A percentile compares a stretch with the other conserved stretches of the same genome.
Conservation (phyloP, 92 coral and sea anemone genomes). For the Blastomussa wellsi region DNA sequence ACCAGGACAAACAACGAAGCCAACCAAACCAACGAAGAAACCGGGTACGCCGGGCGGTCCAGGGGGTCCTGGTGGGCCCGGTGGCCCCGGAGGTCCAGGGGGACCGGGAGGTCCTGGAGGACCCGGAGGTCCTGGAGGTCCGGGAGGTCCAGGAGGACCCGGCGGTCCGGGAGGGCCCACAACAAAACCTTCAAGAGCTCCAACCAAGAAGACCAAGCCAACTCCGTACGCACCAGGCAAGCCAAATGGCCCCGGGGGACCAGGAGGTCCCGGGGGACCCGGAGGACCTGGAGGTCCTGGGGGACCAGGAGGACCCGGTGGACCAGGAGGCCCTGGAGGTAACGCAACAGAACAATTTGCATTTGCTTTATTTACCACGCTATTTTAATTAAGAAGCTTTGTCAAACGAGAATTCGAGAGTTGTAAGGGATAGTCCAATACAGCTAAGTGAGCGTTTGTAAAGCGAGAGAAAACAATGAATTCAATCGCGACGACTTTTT, state of each 20-base stretch:
- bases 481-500: too few relatives aligned
- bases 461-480: too few relatives aligned
- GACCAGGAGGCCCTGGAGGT: slow-evolving; percentile 78
- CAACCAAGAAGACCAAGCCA: slow-evolving; percentile 45
- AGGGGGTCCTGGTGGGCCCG: slow-evolving; percentile 71
- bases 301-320: slow-evolving; percentile 79
- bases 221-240: slow-evolving; percentile 60
- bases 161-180: slow-evolving; percentile 82
- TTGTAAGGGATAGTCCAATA: too few relatives aligned
- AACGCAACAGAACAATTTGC: slow-evolving; percentile 57
- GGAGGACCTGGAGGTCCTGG: slow-evolving; percentile 90
- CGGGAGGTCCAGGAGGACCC: slow-evolving; percentile 77
- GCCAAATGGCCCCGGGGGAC: slow-evolving; percentile 87
- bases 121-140: slow-evolving; percentile 73
- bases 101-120: slow-evolving; percentile 83
- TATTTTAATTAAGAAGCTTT: too few relatives aligned
- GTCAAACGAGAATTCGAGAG: too few relatives aligned
- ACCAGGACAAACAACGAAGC: slow-evolving; percentile 72
- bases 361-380: slow-evolving; percentile 41
- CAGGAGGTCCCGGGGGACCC: slow-evolving; percentile 84
- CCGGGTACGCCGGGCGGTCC: slow-evolving; percentile 76
- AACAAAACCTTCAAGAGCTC: slow-evolving; percentile 63
- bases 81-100: slow-evolving; percentile 81
- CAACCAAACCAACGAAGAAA: slow-evolving; percentile 58
- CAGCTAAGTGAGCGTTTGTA: too few relatives aligned